These are phyloP conservation scores for Cyrtonyx montezumae DNA, from an alignment of 2,113 vertebrate genomes.

Conservation along the genomic window DNA sequence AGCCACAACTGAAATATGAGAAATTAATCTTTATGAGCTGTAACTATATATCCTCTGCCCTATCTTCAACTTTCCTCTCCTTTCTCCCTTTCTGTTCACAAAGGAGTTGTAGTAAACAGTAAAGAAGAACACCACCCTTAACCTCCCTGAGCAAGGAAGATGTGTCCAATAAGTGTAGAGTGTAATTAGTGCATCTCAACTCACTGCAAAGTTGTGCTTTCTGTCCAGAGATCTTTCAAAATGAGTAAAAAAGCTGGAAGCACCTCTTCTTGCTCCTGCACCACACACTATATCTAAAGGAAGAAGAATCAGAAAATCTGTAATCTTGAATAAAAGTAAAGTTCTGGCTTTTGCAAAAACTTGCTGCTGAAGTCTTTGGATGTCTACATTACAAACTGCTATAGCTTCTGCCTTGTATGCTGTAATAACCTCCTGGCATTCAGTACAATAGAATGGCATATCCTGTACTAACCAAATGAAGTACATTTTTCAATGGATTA, in stretches of 20 bases:
- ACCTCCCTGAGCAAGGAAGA: rapidly evolving
- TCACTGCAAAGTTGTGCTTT: neutral
- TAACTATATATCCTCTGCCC: neutral
- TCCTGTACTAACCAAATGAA: neutral
- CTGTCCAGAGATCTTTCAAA: neutral
- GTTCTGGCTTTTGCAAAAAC: neutral
- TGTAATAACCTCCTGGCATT: neutral
- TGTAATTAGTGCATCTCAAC: neutral
- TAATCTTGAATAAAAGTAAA: neutral
- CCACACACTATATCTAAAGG: rapidly evolving
- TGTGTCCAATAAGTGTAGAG: neutral
- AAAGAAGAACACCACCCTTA: neutral
- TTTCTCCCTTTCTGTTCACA: neutral
- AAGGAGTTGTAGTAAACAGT: neutral
- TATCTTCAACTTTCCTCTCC: neutral
- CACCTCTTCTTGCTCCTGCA: neutral
- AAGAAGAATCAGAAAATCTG: neutral
- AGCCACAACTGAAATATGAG: neutral
- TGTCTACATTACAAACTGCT: neutral
- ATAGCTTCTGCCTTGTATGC: neutral
- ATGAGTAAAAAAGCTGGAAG: neutral
- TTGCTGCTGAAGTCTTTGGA: neutral
- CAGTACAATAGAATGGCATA: neutral
- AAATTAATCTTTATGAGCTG: neutral
- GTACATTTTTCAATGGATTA: neutral